Conservation (phyloP, 2,888 invertebrate species). For the Erynnis tages region DNA sequence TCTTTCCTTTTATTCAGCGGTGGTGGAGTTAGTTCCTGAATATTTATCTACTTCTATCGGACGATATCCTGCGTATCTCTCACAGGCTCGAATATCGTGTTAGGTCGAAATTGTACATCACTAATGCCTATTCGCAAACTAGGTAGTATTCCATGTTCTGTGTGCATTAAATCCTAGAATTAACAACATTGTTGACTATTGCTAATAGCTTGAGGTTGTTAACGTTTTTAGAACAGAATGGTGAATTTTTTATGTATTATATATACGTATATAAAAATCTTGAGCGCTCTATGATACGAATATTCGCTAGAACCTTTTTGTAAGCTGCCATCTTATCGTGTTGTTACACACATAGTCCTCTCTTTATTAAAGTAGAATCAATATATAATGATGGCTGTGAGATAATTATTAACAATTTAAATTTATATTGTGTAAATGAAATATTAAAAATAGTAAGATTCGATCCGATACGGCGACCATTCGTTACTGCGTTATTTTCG, state of each 20-base stretch:
- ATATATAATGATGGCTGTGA: constrained; percentile 82
- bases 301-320: constrained; percentile 78
- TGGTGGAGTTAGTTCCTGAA: constrained; percentile 39
- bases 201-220: constrained; percentile 82
- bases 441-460: constrained; percentile 63
- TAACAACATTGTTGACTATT: constrained; percentile 81
- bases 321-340: constrained; percentile 77
- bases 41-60: constrained; percentile 31
- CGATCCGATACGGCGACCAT: constrained; percentile 56
- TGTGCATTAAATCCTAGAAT: constrained; percentile 77
- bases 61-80: constrained; percentile 29
- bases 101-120: constrained; percentile 40
- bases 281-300: constrained; percentile 63
- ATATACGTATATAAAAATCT: constrained; percentile 56
- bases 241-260: constrained; percentile 78
- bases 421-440: constrained; percentile 78
- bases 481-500: constrained; percentile 37
- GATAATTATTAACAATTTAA: constrained; percentile 80
- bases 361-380: constrained; percentile 80
- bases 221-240: constrained; percentile 78
- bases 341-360: constrained; percentile 74
- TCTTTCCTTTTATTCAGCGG: constrained; percentile 31
- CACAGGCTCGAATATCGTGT: constrained; percentile 32
- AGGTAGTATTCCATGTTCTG: constrained; percentile 66
- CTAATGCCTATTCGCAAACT: constrained; percentile 57